Evolutionary conservation across 2,113 vertebrate genomes (phyloP), one percentile per base, ranked within the genome.

Genomic region (Boleophthalmus pectinirostris): DNA sequence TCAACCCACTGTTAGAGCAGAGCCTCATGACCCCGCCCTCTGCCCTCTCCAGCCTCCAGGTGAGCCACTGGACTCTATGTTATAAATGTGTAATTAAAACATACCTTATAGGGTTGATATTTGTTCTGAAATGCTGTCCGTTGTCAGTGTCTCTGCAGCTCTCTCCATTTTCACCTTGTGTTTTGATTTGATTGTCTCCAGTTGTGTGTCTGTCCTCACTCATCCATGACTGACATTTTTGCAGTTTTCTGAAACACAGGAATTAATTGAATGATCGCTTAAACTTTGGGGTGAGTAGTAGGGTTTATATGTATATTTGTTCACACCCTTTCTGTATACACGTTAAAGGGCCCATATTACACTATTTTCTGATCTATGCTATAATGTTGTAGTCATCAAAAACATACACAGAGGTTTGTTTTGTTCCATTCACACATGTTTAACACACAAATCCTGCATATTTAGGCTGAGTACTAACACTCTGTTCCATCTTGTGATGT

Each of bases 1-100:
- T 94, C 0, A 96, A 96, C 4, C 92, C 94, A 14, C 82, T 95
- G 7, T 78, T 95, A 76, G 92, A 94, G 74, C 92, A 94, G 73
- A 94, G 86, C 54, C 85, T 94, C 3, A 92, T 94, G 80, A 95
- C 94, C 68, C 95, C 95, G 0, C 95, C 96, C 75, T 94, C 95
- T 9, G 93, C 94, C 78, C 94, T 96, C 71, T 93, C 95, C 0
- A 95, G 95, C 83, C 92, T 97, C 80, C 96, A 98, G 96, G 97
- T 98, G 90, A 73, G 75, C 29, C 21, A 1, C 21, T 7, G 21
- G 9, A 56, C 56, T 15, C 21, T 25, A 20, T 16, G 15, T 24
- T 15, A 58, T 58, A 15, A 16, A 51, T 20, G 20, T n/a, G 51
- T 53, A 53, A n/a, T 54, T 1, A 54, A 10, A 20, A 53, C 18